Evolutionary conservation across 2,888 invertebrate genomes (phyloP), one percentile per base, ranked within the genome.

Genomic region (Chaetoderma sp.): DNA sequence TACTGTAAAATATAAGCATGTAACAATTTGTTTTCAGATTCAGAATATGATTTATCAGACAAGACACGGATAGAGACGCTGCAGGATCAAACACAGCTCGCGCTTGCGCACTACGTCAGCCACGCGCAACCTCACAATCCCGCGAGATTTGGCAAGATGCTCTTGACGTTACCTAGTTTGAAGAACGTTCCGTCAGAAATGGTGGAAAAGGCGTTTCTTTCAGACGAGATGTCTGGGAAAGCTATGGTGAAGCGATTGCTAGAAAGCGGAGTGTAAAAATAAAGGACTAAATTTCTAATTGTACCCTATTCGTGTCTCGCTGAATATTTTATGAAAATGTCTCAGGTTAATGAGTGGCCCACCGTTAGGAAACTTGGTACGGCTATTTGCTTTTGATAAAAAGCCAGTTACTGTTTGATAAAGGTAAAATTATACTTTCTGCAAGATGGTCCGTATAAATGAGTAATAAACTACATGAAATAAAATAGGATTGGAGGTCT

Each of bases 11-110:
- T n/a, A n/a, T n/a, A n/a, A n/a, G n/a, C n/a, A n/a, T n/a, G n/a
- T n/a, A n/a, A n/a, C n/a, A n/a, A n/a, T 27, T 56, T 21, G 4
- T 13, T 67, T 65, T 16, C 60, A 76, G 74, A 72, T 54, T 65
- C 65, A n/a, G 62, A 56, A 28, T 65, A 69, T 25, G 57, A 68
- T 0, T 50, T 68, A 36, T 28, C 68, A 8, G 70, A 75, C 33
- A 50, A 52, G 13, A 60, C 44, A 10, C 70, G 67, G 42, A 63
- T 70, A 16, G 74, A 75, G 30, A 61, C 68, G 1, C 60, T 74
- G 1, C 74, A 70, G 57, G 77, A 77, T 47, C 77, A 77, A 47
- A 69, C 73, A 6, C 77, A 77, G 56, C 61, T 77, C 13, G 71
- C 77, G 0, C 69, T 77, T 18, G 73, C 72, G 27, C 77, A 74